Evolutionary conservation across 2,888 invertebrate species (phyloP).

Genomic region (Coleophora flavipennella): DNA sequence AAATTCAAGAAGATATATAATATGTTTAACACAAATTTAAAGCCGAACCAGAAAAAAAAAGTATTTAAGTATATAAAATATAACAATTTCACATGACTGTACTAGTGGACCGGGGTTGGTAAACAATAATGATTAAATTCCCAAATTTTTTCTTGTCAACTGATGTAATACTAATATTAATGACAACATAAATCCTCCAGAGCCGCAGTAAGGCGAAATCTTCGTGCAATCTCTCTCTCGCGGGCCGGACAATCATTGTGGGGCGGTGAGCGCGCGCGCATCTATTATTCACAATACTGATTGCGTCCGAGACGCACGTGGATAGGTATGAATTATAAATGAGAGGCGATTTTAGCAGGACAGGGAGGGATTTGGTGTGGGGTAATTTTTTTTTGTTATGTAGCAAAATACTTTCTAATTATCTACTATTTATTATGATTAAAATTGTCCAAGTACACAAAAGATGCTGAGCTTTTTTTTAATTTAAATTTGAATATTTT

Average conservation of each 20-base stretch:
- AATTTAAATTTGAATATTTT: too few species aligned
- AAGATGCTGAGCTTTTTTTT: too few species aligned
- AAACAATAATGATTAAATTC: too few species aligned
- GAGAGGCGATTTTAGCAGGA: conserved; percentile 42
- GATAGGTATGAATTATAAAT: conserved; percentile 62
- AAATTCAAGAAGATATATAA: too few species aligned
- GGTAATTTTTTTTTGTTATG: too few species aligned
- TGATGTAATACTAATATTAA: conserved; percentile 15
- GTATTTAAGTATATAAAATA: too few species aligned
- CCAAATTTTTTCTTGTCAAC: neutral
- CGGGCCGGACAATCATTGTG: conserved; percentile 8
- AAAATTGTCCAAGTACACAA: too few species aligned
- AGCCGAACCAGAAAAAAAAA: too few species aligned
- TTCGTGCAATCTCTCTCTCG: conserved; percentile 59
- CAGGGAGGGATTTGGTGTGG: conserved; percentile 31
- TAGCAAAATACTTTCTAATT: too few species aligned
- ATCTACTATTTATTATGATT: too few species aligned
- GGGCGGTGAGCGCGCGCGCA: conserved; percentile 21
- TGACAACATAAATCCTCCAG: conserved; percentile 45
- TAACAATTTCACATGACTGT: too few species aligned
- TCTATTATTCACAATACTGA: conserved; percentile 71
- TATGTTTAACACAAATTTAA: too few species aligned
- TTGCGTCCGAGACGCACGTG: conserved; percentile 69
- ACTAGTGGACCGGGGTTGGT: neutral
- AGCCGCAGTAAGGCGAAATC: conserved; percentile 42